phyloP scores from a whole-genome alignment of 2,888 invertebrate species.

The Leucozona laternaria region DNA sequence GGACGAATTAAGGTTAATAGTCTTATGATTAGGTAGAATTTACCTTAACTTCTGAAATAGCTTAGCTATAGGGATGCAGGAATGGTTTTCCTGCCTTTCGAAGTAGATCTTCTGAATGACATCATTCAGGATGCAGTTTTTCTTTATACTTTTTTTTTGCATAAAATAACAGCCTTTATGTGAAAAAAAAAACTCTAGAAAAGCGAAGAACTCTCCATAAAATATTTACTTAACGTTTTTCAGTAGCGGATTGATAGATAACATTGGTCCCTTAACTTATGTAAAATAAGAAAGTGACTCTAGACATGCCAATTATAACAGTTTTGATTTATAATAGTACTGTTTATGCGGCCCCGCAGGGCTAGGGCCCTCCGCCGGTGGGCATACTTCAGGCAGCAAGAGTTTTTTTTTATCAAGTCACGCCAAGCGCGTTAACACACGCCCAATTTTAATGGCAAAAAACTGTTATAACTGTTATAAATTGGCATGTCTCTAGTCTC shows the following conservation, averaged over 20 bases:
- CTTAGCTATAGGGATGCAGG: conserved; percentile 14
- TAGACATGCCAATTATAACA: no score
- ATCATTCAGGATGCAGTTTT: conserved; percentile 54
- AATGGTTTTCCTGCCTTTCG: neutral
- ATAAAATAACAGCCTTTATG: conserved; percentile 26
- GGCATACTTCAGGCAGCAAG: no score
- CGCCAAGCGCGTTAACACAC: no score
- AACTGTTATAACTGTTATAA: no score
- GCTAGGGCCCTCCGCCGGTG: no score
- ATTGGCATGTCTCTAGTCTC: no score
- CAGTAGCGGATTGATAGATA: neutral
- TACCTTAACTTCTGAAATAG: conserved; percentile 48
- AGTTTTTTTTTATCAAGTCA: no score
- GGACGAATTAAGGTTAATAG: conserved; percentile 63
- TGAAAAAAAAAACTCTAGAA: conserved; percentile 35
- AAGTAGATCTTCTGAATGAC: conserved; percentile 42
- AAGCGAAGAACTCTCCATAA: neutral
- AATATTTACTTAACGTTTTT: neutral
- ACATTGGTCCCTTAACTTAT: neutral
- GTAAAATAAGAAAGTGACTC: no score
- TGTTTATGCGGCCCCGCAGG: no score
- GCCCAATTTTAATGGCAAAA: no score
- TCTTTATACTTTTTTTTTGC: neutral
- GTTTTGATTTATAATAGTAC: no score
- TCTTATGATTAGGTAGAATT: conserved; percentile 68